Evolutionary conservation across 1,140 invertebrate genomes (phyloP).

Genomic region (Lordiphosa mommai): DNA sequence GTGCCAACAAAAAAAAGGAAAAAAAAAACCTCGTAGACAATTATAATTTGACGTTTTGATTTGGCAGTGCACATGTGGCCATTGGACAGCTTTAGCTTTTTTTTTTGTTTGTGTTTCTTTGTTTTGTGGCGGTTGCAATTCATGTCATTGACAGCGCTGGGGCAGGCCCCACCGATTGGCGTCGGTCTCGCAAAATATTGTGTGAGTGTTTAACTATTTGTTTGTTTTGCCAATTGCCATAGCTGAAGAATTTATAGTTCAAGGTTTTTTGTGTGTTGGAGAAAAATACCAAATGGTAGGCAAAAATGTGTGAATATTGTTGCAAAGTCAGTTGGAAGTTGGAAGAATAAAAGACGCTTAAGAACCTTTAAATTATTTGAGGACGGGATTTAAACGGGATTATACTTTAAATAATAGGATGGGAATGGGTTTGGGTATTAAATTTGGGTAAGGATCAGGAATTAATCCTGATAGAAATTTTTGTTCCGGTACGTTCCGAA

Average conservation of each 20-base stretch:
- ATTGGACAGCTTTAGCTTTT: constrained; percentile 22
- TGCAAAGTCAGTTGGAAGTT: background rate
- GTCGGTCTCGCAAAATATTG: constrained; percentile 13
- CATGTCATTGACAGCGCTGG: constrained; percentile 69
- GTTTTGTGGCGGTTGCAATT: constrained; percentile 48
- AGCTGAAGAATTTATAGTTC: constrained; percentile 40
- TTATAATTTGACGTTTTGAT: constrained; percentile 78
- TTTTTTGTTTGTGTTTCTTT: constrained; percentile 24
- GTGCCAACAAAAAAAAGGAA: constrained; percentile 38
- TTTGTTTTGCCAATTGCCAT: constrained; percentile 21
- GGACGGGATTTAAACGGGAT: too few species aligned
- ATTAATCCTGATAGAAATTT: too few species aligned
- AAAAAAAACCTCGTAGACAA: constrained; percentile 55
- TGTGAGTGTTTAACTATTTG: constrained; percentile 48
- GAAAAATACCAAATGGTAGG: background rate
- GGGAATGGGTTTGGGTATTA: too few species aligned
- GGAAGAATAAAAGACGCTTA: too few species aligned
- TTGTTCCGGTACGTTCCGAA: too few species aligned
- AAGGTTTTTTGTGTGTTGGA: constrained; percentile 36
- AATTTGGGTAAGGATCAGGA: too few species aligned
- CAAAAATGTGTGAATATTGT: background rate
- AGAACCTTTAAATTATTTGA: too few species aligned
- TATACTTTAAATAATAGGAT: too few species aligned
- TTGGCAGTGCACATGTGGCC: constrained; percentile 61
- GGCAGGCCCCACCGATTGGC: constrained; percentile 9